Evolutionary conservation across 1,140 invertebrate species (phyloP), one percentile per base, ranked within the genome.

Genomic region (Heliconius hermathena): DNA sequence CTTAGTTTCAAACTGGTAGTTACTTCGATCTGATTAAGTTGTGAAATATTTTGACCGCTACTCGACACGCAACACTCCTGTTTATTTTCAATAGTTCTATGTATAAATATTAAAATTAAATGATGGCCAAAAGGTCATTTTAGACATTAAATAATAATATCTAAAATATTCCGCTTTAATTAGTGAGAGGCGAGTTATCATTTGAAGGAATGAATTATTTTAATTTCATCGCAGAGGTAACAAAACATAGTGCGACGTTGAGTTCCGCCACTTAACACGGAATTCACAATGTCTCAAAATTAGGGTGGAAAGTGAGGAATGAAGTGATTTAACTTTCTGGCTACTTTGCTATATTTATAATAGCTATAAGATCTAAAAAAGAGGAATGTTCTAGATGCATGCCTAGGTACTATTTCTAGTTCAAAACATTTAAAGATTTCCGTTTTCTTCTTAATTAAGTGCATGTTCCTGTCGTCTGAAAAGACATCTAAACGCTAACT

Each of bases 401-500:
- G 20, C 9, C 54, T 60, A 36, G 33, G 6, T 36, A 60, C 20
- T 20, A 22, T 60, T 22, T 60, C n/a, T 29, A 60, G 22, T 29
- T 29, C 22, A 66, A 66, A 16, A 5, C 26, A 26, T 66, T 29
- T 29, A 66, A 66, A 66, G 26, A 66, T 57, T 57, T n/a, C 26
- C 22, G 8, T 66, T 66, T 66, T 29, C 60, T 66, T 66, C 60
- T 66, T 66, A 66, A 66, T 66, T 66, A 66, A 66, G 26, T n/a
- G 22, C 22, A 66, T 66, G 60, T 66, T 66, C 13, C 26, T 66
- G 60, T 66, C 60, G 60, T 66, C 22, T 66, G 60, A 26, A 66
- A 22, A 26, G 60, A 29, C 22, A 29, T 66, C 60, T 66, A 66
- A 29, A 66, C 22, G 60, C 60, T 29, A 66, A 29, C 22, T 11